A percentile compares a stretch with the other conserved stretches of the same genome.
These are phyloP conservation scores for Danaus plexippus DNA, from an alignment of 1,140 invertebrate genomes.

Conservation along the genomic window DNA sequence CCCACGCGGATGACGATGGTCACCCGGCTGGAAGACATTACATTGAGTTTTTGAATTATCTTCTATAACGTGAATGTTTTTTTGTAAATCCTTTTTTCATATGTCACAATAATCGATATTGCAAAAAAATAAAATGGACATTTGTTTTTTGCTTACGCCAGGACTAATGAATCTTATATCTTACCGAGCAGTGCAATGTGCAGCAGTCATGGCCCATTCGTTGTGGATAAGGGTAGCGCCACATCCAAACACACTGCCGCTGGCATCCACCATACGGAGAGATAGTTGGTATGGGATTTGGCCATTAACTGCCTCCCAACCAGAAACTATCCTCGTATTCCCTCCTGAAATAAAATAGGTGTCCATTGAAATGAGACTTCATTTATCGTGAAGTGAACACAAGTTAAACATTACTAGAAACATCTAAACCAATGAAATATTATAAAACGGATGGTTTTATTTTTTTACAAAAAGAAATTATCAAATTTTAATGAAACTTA, in stretches of 20 bases:
- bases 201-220: conserved; percentile 51
- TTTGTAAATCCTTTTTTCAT: too few species aligned
- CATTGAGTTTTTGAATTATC: background rate
- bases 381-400: too few species aligned
- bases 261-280: conserved; percentile 35
- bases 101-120: too few species aligned
- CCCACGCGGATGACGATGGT: conserved; percentile 45
- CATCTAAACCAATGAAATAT: too few species aligned
- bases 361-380: too few species aligned
- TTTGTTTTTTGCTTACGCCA: too few species aligned
- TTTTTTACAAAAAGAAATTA: too few species aligned
- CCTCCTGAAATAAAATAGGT: conserved; percentile 1
- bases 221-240: conserved; percentile 43
- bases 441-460: too few species aligned
- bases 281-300: conserved; percentile 49
- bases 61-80: too few species aligned
- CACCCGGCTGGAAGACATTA: conserved; percentile 26
- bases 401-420: too few species aligned
- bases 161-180: conserved; percentile 4
- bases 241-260: conserved; percentile 31
- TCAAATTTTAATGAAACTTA: too few species aligned
- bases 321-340: conserved; percentile 42
- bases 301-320: conserved; percentile 47
- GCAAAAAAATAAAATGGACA: too few species aligned
- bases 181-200: conserved; percentile 49